These are phyloP conservation scores for Nudaria mundana DNA, from an alignment of 2,888 invertebrate species.

Conservation along the genomic window DNA sequence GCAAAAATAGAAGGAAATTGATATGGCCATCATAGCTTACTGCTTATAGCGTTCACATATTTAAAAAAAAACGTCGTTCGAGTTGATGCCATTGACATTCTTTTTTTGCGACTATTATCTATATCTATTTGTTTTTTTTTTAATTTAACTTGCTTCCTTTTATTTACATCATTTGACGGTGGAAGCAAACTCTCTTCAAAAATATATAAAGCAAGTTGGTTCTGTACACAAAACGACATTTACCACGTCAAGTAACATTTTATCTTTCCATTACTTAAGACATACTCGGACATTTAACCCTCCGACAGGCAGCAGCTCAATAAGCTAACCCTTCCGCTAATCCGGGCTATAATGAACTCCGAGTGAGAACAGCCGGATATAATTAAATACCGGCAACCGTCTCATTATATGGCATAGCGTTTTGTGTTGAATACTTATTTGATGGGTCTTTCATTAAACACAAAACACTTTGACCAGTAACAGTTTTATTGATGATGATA, in stretches of 20 bases:
- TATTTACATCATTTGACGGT: too few species aligned
- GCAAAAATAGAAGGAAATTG: too few species aligned
- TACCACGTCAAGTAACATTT: too few species aligned
- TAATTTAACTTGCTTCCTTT: too few species aligned
- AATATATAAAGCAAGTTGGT: neutral
- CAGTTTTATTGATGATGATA: too few species aligned
- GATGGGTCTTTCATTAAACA: slow-evolving; percentile 12
- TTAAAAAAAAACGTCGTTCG: too few species aligned
- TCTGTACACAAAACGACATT: neutral
- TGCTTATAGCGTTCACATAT: too few species aligned
- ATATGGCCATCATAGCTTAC: too few species aligned
- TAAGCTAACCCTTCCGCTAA: slow-evolving; percentile 63
- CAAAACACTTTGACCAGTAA: neutral
- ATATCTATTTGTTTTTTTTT: too few species aligned
- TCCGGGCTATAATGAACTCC: slow-evolving; percentile 64
- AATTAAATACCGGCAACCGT: slow-evolving; percentile 44
- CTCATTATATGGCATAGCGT: slow-evolving; percentile 33
- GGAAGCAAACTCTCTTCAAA: too few species aligned
- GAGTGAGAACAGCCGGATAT: slow-evolving; percentile 34
- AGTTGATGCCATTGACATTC: too few species aligned
- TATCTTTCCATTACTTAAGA: slow-evolving; percentile 32
- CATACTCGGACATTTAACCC: slow-evolving; percentile 34
- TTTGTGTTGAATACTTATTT: slow-evolving; percentile 26
- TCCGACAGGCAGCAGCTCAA: slow-evolving; percentile 43
- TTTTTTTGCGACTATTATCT: too few species aligned